These are phyloP conservation scores for Nerophis lumbriciformis DNA, from an alignment of 2,113 vertebrate species.

Conservation along the genomic window DNA sequence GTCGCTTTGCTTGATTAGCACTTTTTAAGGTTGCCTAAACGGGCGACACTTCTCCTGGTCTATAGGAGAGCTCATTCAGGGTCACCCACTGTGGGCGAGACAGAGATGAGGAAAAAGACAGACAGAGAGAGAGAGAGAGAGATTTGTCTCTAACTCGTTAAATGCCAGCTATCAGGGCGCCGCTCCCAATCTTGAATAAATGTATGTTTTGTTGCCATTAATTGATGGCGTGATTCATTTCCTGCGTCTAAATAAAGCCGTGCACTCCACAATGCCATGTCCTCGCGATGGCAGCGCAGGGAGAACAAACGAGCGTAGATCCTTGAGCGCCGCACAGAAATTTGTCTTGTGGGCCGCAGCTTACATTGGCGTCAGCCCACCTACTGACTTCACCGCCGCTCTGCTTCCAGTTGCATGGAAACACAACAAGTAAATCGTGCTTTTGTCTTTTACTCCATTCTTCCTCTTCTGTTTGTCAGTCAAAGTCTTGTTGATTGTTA, in stretches of 20 bases:
- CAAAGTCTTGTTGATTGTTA: conserved; percentile 13
- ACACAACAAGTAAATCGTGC: conserved; percentile 38
- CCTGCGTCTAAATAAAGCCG: conserved; percentile 58
- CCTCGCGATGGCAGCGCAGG: conserved; percentile 26
- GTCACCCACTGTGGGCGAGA: conserved; percentile 56
- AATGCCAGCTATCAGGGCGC: conserved; percentile 40
- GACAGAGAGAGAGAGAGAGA: conserved; percentile 7
- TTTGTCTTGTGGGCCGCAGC: conserved; percentile 35
- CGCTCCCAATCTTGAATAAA: conserved; percentile 40
- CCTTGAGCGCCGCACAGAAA: conserved; percentile 28
- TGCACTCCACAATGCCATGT: conserved; percentile 31
- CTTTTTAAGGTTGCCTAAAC: conserved; percentile 29
- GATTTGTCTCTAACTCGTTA: conserved; percentile 36
- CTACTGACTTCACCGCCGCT: conserved; percentile 40
- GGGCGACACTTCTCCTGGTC: conserved; percentile 19
- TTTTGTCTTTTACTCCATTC: conserved; percentile 21
- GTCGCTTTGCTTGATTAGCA: conserved; percentile 32
- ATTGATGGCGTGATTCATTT: conserved; percentile 61
- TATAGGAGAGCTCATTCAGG: conserved; percentile 52
- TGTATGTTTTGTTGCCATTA: conserved; percentile 53
- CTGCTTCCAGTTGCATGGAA: conserved; percentile 25
- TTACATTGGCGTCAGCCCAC: conserved; percentile 44
- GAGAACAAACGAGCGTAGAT: conserved; percentile 27
- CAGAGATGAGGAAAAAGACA: not conserved
- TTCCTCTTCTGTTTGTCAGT: conserved; percentile 45